A percentile compares a stretch with the other conserved stretches of the same genome.
Evolutionary conservation across 2,888 invertebrate genomes (phyloP).

Genomic region (Branchipolynoe longqiensis): DNA sequence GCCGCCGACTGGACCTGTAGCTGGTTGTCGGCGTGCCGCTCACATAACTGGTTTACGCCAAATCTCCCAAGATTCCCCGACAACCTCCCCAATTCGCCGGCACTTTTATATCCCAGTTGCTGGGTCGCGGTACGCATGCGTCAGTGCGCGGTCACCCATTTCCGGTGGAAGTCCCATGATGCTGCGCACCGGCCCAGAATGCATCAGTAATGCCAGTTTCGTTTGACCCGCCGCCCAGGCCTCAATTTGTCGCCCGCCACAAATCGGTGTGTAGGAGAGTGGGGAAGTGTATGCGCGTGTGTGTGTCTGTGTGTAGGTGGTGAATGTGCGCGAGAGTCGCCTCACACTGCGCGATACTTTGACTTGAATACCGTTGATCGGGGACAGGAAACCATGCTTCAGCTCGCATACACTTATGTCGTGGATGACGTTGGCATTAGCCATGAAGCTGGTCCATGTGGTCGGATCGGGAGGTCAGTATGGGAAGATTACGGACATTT

Average conservation of each 20-base stretch:
- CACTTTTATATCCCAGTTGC: conserved; percentile 17
- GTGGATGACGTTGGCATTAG: too few species aligned
- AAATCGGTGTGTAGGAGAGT: background rate
- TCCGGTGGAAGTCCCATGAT: conserved; percentile 48
- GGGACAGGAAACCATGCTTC: too few species aligned
- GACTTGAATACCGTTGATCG: too few species aligned
- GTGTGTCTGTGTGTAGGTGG: background rate
- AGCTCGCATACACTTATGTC: too few species aligned
- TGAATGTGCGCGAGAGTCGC: too few species aligned
- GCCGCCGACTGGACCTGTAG: conserved; percentile 4
- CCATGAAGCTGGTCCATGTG: too few species aligned
- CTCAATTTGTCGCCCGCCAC: conserved; percentile 24
- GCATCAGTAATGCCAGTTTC: conserved; percentile 57
- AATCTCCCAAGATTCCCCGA: conserved; percentile 25
- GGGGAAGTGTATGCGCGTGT: too few species aligned
- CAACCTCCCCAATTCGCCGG: conserved; percentile 2
- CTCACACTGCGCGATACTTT: too few species aligned
- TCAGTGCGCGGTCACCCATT: conserved; percentile 36
- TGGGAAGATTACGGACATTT: too few species aligned
- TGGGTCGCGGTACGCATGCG: background rate
- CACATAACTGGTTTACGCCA: conserved; percentile 34
- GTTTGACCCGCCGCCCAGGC: conserved; percentile 30
- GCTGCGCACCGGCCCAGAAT: conserved; percentile 37
- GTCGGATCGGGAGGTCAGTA: too few species aligned
- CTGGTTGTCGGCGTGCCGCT: background rate